Conservation (phyloP, 2,888 invertebrate species). For the Mesochorus sp. region DNA sequence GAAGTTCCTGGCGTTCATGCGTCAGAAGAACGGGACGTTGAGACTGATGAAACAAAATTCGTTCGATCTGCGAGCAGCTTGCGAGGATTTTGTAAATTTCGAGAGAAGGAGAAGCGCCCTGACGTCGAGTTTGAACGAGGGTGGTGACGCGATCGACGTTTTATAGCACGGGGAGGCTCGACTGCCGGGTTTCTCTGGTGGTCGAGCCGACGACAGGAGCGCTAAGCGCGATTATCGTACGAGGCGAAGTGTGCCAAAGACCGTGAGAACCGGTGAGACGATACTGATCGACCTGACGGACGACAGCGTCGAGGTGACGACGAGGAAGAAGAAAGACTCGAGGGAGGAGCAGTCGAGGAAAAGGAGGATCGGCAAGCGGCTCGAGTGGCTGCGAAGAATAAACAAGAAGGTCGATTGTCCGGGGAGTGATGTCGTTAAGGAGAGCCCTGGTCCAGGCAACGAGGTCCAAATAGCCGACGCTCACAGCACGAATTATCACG, state of each 20-base stretch:
- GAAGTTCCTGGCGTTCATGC: constrained; percentile 40
- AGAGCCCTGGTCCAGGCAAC: constrained; percentile 15
- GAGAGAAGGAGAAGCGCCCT: constrained; percentile 65
- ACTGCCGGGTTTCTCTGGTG: constrained; percentile 31
- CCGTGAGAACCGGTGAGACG: constrained; percentile 66
- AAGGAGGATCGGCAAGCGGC: constrained; percentile 58
- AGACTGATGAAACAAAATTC: constrained; percentile 73
- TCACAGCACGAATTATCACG: constrained; percentile 67
- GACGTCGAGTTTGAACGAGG: background rate
- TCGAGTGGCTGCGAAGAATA: constrained; percentile 65
- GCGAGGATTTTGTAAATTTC: constrained; percentile 69
- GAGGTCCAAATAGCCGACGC: constrained; percentile 66
- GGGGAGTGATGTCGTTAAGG: constrained; percentile 30
- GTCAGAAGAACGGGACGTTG: constrained; percentile 67
- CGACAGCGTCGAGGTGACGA: constrained; percentile 53
- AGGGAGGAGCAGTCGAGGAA: constrained; percentile 32
- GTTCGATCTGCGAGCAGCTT: constrained; percentile 70
- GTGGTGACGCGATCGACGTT: constrained; percentile 19
- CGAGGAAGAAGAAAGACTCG: constrained; percentile 45
- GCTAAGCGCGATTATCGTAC: background rate
- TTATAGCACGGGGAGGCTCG: constrained; percentile 55
- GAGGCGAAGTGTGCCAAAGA: constrained; percentile 56
- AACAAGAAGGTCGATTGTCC: constrained; percentile 61
- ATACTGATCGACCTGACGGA: constrained; percentile 72
- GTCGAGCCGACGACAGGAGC: constrained; percentile 13